phyloP scores from a whole-genome alignment of 1,140 invertebrate genomes.

The Phymastichus coffea region DNA sequence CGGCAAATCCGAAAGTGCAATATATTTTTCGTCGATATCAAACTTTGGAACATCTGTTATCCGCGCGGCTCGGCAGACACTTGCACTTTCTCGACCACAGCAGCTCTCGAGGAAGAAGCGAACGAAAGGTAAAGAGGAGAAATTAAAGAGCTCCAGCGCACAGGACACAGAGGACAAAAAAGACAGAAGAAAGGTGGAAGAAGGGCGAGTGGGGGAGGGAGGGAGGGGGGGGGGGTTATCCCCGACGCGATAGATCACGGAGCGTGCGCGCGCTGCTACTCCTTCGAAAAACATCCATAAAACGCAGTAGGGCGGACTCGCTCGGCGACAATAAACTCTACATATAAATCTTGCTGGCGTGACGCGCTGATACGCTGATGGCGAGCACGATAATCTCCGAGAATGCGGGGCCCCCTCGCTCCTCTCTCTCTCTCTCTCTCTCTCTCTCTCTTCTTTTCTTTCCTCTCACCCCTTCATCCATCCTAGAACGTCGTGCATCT shows the following conservation, averaged over 20 bases:
- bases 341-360: conserved; percentile 58
- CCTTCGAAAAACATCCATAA: conserved; percentile 60
- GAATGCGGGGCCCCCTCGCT: conserved; percentile 53
- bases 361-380: conserved; percentile 59
- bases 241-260: conserved; percentile 53
- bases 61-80: too few species aligned
- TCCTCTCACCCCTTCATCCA: conserved; percentile 1
- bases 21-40: too few species aligned
- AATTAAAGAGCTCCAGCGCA: conserved; percentile 18
- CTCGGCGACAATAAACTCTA: conserved; percentile 60
- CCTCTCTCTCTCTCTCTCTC: conserved; percentile 21
- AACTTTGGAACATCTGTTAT: too few species aligned
- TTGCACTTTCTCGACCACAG: too few species aligned
- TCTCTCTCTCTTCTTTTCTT: conserved; percentile 23
- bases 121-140: conserved; percentile 3
- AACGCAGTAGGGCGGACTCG: conserved; percentile 59
- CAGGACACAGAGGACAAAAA: too few species aligned
- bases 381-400: conserved; percentile 59
- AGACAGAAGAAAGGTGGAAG: conserved; percentile 29
- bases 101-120: neutral
- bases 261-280: conserved; percentile 48
- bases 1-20: neutral
- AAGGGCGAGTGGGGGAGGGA: conserved; percentile 22
- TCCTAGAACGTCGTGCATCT: conserved; percentile 20
- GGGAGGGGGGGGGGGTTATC: conserved; percentile 36